Base-by-base conservation (phyloP, 2,888 invertebrate genomes). In the Eupithecia vulgata region DNA sequence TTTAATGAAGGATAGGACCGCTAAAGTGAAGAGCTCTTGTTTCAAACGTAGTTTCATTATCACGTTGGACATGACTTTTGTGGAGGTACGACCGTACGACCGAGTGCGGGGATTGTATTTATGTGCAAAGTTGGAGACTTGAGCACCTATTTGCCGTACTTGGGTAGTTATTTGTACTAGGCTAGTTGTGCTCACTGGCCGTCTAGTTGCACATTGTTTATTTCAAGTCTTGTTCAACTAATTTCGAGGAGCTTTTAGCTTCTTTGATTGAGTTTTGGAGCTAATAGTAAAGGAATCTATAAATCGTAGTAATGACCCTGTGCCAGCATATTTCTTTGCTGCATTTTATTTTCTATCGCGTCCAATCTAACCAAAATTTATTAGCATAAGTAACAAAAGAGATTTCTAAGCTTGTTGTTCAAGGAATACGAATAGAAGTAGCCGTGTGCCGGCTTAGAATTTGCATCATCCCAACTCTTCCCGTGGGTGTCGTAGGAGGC, bases 21-120 rank as follows among this genome's bases (percentile, higher is more conserved):
- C 84, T 86, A 82, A 82, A 86, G 84, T 83, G 85, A 83, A 85
- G 85, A 79, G 80, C 81, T 83, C 85, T 85, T 85, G 82, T 83
- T 83, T 79, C 82, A 82, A 84, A 84, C 81, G 83, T 77, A 76
- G 83, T 83, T 85, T 82, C 82, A 82, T 85, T 84, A 82, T 78
- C 82, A 81, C 81, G 77, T 84, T 79, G 83, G 81, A 83, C 81
- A 82, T 75, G 79, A 78, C 82, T 81, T 83, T 82, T 82, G 76
- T 52, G 30, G 72, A 30, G 35, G 69, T 62, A 57, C 57, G 25
- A 57, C 57, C 57, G 21, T 69, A 71, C 48, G 57, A 57, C 21
- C 57, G 57, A 57, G 25, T 10, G 45, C 57, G 57, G 57, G 52
- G 57, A 71, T 73, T 65, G 70, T 68, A 72, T 76, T 73, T 76